Conservation (phyloP, 2,797 vertebrate genomes). For the Gobionotothen gibberifrons region DNA sequence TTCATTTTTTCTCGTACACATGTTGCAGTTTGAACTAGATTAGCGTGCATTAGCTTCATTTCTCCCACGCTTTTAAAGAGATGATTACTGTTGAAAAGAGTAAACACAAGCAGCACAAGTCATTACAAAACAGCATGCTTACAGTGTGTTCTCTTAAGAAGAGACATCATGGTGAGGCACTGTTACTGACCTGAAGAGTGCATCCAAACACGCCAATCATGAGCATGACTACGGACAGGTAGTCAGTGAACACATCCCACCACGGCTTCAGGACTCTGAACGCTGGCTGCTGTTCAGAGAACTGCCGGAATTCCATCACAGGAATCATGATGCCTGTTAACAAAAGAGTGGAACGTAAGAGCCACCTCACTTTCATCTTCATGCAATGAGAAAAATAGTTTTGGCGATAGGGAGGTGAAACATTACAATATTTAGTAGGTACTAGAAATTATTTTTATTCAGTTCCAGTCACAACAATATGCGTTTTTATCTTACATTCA, state of each 20-base stretch:
- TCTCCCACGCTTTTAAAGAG: background rate
- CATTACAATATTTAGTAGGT: background rate
- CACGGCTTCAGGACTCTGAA: conserved; percentile 98
- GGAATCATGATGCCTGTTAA: conserved; percentile 95
- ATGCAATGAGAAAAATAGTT: background rate
- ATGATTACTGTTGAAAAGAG: background rate
- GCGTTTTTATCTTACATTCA: background rate
- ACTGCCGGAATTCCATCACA: conserved; percentile 97
- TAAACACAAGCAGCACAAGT: background rate
- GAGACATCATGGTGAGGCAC: background rate
- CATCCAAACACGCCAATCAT: conserved; percentile 99
- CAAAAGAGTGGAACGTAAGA: conserved; percentile 15
- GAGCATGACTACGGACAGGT: conserved; percentile 96
- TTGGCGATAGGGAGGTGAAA: background rate
- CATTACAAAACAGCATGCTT: background rate
- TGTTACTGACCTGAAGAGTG: conserved; percentile 91
- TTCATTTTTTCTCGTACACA: conserved; percentile 12
- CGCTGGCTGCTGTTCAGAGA: conserved; percentile 96
- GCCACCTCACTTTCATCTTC: background rate
- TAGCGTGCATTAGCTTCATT: conserved; percentile 9
- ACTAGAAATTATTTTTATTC: background rate
- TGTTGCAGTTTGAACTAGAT: conserved; percentile 10
- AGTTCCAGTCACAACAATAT: background rate
- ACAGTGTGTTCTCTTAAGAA: background rate
- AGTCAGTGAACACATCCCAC: conserved; percentile 99